Percentiles rank a stretch among this genome's conserved stretches.
Evolutionary conservation across 1,140 invertebrate species (phyloP).

Genomic region (Andricus grossulariae): DNA sequence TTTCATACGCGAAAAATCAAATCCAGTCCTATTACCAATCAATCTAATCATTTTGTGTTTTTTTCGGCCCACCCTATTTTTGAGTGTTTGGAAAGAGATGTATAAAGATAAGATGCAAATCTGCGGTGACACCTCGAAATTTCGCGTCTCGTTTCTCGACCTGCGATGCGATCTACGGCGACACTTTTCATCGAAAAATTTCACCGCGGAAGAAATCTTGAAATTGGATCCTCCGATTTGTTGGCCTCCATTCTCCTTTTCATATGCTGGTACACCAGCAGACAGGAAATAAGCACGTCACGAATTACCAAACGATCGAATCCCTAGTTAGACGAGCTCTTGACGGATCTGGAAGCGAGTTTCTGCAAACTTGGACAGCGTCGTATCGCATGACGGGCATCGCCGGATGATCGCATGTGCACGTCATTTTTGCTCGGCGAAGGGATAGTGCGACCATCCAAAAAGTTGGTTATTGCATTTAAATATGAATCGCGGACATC

Average conservation of each 20-base stretch:
- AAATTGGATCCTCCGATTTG: conserved; percentile 17
- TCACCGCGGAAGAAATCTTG: conserved; percentile 18
- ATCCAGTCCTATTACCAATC: no score
- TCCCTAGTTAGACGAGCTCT: conserved; percentile 22
- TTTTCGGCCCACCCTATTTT: not conserved
- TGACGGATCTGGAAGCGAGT: conserved; percentile 11
- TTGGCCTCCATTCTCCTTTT: not conserved
- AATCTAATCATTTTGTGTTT: no score
- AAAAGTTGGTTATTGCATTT: no score
- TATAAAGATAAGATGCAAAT: not conserved
- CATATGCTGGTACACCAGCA: not conserved
- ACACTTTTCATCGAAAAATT: conserved; percentile 21
- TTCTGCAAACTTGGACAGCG: conserved; percentile 18
- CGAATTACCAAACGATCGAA: conserved; percentile 28
- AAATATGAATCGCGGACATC: no score
- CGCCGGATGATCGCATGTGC: no score
- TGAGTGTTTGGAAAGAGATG: not conserved
- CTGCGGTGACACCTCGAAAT: not conserved
- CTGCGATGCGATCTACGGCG: not conserved
- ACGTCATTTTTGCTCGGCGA: no score
- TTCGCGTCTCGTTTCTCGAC: conserved; percentile 5
- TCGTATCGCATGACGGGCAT: conserved; percentile 13
- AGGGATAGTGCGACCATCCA: no score
- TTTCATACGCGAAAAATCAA: no score
- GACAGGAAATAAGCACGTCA: conserved; percentile 1